Evolutionary conservation across 2,113 vertebrate species (phyloP), one percentile per base, ranked within the genome.

Genomic region (Garra rufa): DNA sequence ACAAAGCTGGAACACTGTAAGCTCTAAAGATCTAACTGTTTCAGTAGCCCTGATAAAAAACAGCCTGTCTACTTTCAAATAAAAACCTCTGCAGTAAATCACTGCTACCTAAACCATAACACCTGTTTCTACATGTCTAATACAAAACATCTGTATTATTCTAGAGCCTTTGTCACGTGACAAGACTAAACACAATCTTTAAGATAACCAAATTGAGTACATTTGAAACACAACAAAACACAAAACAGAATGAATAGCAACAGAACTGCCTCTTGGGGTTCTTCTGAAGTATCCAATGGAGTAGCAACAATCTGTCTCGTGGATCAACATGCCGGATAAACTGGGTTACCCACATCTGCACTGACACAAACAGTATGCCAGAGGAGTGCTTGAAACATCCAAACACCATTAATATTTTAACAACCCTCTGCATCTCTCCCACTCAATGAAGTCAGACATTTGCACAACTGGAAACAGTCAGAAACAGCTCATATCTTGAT

Each of bases 281-380:
- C 44, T 28, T 48, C 63, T 26, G 46, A 67, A 70, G 28, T 17
- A 43, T 73, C 19, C 59, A 43, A 21, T 41, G n/a, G 14, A 78
- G 43, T 30, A 8, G 10, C 65, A 57, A 13, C 44, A 55, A 46
- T 46, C 34, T 57, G 65, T 34, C 55, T 73, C 38, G 52, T 52
- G 61, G n/a, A 55, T 59, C 52, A 76, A 61, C 17, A 71, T 28
- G n/a, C 44, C 1, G 4, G 46, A 50, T 80, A 76, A 92, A 90
- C 73, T 90, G 76, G 67, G 91, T 91, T 89, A 88, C 86, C 83
- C 88, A 91, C 38, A 84, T 79, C 75, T 57, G 19, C 84, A 81
- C 0, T 38, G 17, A 73, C 81, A 44, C n/a, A 61, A 8, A 79
- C 85, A 89, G 9, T 19, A 76, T n/a, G 15, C 24, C 44, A 70